phyloP scores from a whole-genome alignment of 1,140 invertebrate genomes.

The Heliothis subflexa region DNA sequence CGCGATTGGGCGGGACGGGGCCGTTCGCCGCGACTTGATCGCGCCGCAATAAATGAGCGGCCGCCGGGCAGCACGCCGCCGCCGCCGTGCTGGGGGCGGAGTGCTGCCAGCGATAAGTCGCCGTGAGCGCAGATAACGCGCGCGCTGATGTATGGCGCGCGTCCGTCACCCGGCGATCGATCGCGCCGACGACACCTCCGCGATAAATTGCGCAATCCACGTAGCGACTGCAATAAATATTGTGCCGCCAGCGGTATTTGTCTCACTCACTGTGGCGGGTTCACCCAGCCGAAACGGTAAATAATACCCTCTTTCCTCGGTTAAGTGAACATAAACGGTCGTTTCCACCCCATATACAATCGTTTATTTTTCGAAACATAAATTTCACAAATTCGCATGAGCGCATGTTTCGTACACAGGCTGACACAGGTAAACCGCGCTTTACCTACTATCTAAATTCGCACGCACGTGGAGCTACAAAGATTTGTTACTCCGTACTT shows the following conservation, averaged over 20 bases:
- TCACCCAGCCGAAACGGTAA: conserved; percentile 84
- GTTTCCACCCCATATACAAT: conserved; percentile 86
- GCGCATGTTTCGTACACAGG: conserved; percentile 65
- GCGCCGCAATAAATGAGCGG: conserved; percentile 73
- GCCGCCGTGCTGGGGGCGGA: conserved; percentile 3
- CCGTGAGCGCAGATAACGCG: conserved; percentile 81
- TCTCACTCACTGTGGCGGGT: conserved; percentile 83
- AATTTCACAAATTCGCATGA: conserved; percentile 80
- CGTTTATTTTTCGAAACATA: conserved; percentile 85
- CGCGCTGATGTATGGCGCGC: conserved; percentile 80
- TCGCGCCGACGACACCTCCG: conserved; percentile 81
- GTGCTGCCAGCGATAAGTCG: conserved; percentile 69
- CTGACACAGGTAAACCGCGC: conserved; percentile 59
- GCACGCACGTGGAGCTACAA: conserved; percentile 6
- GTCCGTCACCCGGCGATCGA: conserved; percentile 80
- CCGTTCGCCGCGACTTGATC: conserved; percentile 62
- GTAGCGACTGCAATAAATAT: conserved; percentile 85
- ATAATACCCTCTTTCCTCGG: conserved; percentile 86
- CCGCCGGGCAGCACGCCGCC: conserved; percentile 46
- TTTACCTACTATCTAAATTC: conserved; percentile 24
- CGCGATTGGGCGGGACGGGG: conserved; percentile 82
- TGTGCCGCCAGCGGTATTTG: conserved; percentile 81
- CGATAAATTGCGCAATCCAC: conserved; percentile 85
- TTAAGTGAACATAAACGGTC: conserved; percentile 86
- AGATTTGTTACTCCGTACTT: neutral